Conservation (phyloP, 2,888 invertebrate species). For the Anodontia alba region DNA sequence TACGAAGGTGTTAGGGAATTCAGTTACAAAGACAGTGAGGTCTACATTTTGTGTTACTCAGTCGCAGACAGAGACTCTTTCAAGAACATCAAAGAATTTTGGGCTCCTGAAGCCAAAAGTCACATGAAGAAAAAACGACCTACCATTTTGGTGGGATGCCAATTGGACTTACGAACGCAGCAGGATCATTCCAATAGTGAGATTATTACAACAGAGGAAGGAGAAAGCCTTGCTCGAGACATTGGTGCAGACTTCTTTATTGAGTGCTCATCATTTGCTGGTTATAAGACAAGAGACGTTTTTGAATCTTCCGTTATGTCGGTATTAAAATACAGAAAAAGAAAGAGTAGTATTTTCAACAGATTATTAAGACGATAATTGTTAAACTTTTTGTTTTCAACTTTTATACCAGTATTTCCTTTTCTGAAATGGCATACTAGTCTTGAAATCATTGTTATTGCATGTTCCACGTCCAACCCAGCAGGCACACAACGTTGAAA, state of each 20-base stretch:
- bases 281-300: slow-evolving; percentile 65
- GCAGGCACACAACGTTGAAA: no score
- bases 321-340: slow-evolving; percentile 65
- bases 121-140: slow-evolving; percentile 67
- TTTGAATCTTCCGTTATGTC: slow-evolving; percentile 69
- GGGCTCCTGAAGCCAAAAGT: slow-evolving; percentile 71
- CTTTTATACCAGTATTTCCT: no score
- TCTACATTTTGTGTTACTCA: slow-evolving; percentile 71
- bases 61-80: slow-evolving; percentile 69
- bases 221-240: slow-evolving; percentile 61
- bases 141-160: slow-evolving; percentile 70
- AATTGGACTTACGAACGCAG: slow-evolving; percentile 63
- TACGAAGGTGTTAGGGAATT: slow-evolving; percentile 70
- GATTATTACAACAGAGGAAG: slow-evolving; percentile 60
- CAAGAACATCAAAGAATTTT: slow-evolving; percentile 65
- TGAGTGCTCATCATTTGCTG: slow-evolving; percentile 68
- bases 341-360: slow-evolving; percentile 61
- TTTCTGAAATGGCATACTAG: no score
- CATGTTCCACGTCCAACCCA: no score
- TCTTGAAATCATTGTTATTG: no score
- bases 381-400: no score
- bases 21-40: slow-evolving; percentile 74
- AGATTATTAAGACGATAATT: slow-evolving; percentile 56
- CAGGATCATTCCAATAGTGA: background rate
- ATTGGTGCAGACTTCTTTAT: slow-evolving; percentile 70